phyloP scores from a whole-genome alignment of 2,113 vertebrate species.

The Rhynchopsitta pachyrhyncha region DNA sequence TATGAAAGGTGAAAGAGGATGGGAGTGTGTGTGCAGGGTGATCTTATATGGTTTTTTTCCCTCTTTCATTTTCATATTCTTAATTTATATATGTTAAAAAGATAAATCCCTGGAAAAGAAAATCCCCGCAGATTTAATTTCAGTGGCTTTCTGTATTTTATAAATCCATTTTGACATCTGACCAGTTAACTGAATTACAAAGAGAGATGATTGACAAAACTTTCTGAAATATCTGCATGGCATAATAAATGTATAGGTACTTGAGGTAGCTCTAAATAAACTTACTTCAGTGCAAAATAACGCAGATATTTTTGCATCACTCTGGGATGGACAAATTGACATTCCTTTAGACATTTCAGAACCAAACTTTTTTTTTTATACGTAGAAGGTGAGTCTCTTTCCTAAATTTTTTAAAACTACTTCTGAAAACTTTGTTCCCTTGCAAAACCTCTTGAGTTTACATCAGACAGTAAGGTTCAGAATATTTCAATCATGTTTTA shows the following conservation, averaged over 20 bases:
- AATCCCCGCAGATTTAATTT: slow-evolving; percentile 60
- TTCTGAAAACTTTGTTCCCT: not conserved
- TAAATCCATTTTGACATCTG: slow-evolving; percentile 33
- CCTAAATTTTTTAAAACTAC: not conserved
- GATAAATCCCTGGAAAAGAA: slow-evolving; percentile 41
- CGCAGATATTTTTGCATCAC: not conserved
- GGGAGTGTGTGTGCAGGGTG: not conserved
- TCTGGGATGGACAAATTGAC: not conserved
- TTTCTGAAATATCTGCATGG: not conserved
- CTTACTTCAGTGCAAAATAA: not conserved
- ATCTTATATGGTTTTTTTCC: not conserved
- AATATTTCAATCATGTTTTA: not conserved
- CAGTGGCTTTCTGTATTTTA: slow-evolving; percentile 48
- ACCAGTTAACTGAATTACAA: slow-evolving; percentile 20
- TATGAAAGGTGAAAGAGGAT: not conserved
- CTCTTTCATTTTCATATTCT: not conserved
- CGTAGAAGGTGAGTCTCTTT: not conserved
- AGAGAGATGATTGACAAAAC: not conserved
- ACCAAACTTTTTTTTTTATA: not conserved
- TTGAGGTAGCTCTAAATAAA: not conserved
- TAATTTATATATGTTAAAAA: not conserved
- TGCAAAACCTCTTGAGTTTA: not conserved
- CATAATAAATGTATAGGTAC: not conserved
- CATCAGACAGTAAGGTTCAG: not conserved
- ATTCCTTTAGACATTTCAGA: not conserved